Evolutionary conservation across 1,140 invertebrate genomes (phyloP).

Genomic region (Drosophila lini): DNA sequence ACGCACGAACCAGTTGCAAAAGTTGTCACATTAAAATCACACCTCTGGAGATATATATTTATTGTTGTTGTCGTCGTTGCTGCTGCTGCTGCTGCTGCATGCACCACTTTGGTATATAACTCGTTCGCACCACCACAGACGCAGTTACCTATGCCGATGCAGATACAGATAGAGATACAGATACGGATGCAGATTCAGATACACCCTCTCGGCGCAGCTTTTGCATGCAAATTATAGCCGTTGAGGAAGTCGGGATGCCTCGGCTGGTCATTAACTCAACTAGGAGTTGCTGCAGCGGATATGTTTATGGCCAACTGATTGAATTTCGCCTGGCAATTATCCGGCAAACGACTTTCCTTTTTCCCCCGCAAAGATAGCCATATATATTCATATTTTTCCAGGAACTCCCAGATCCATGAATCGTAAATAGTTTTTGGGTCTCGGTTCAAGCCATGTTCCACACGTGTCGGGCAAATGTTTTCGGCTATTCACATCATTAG

Average conservation of each 20-base stretch:
- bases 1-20: conserved; percentile 73
- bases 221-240: conserved; percentile 72
- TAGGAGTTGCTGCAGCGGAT: conserved; percentile 61
- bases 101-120: conserved; percentile 70
- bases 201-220: conserved; percentile 63
- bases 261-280: conserved; percentile 59
- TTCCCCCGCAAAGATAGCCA: conserved; percentile 24
- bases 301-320: conserved; percentile 68
- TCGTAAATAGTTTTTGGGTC: conserved; percentile 10
- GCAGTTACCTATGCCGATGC: conserved; percentile 31
- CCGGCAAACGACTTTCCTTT: conserved; percentile 47
- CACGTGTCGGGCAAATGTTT: conserved; percentile 61
- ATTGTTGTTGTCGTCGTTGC: conserved; percentile 67
- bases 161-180: conserved; percentile 19
- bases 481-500: conserved; percentile 55
- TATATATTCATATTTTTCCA: conserved; percentile 26
- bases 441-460: conserved; percentile 7
- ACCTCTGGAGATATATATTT: conserved; percentile 78
- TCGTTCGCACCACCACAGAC: conserved; percentile 55
- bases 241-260: conserved; percentile 62
- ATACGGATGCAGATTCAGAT: conserved; percentile 40
- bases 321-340: conserved; percentile 48
- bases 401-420: background rate
- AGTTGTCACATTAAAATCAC: conserved; percentile 83
- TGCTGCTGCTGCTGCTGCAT: conserved; percentile 49